Evolutionary conservation across 2,888 invertebrate species (phyloP).

Genomic region (Orchestes rusci): DNA sequence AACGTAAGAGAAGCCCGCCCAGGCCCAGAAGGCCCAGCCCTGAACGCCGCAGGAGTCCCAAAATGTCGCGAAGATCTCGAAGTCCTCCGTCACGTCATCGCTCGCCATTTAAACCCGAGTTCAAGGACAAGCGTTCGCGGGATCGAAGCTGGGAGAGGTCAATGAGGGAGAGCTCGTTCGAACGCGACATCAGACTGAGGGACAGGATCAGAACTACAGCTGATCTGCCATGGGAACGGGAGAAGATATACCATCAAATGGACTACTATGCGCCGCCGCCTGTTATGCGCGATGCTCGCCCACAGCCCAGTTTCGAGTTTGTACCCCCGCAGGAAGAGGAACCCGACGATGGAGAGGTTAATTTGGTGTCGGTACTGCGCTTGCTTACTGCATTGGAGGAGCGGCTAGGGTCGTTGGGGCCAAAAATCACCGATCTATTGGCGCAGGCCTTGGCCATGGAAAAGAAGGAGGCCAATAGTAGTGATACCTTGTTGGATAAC

Average conservation of each 20-base stretch:
- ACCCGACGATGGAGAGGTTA: constrained; percentile 47
- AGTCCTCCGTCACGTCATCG: background rate
- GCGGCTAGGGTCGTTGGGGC: constrained; percentile 76
- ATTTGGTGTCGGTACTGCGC: constrained; percentile 62
- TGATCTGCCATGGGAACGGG: constrained; percentile 35
- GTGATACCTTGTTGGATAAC: constrained; percentile 64
- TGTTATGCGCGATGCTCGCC: constrained; percentile 37
- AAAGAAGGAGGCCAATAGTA: constrained; percentile 63
- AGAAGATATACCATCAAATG: no score
- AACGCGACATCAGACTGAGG: constrained; percentile 29
- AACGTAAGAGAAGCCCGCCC: background rate
- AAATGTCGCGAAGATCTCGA: constrained; percentile 1
- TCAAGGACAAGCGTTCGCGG: background rate
- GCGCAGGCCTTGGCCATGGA: constrained; percentile 72
- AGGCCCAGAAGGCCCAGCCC: constrained; percentile 7
- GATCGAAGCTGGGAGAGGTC: background rate
- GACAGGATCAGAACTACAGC: constrained; percentile 33
- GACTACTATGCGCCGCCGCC: constrained; percentile 36
- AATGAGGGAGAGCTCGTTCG: constrained; percentile 32
- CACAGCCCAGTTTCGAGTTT: constrained; percentile 4
- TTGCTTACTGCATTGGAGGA: constrained; percentile 75
- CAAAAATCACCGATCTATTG: constrained; percentile 69
- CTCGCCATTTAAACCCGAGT: background rate
- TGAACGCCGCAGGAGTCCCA: constrained; percentile 7
- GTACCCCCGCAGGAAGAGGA: constrained; percentile 37